Evolutionary conservation across 53 echinoderm and acorn worm species (phyloP).

Genomic region (Patiria pectinifera): DNA sequence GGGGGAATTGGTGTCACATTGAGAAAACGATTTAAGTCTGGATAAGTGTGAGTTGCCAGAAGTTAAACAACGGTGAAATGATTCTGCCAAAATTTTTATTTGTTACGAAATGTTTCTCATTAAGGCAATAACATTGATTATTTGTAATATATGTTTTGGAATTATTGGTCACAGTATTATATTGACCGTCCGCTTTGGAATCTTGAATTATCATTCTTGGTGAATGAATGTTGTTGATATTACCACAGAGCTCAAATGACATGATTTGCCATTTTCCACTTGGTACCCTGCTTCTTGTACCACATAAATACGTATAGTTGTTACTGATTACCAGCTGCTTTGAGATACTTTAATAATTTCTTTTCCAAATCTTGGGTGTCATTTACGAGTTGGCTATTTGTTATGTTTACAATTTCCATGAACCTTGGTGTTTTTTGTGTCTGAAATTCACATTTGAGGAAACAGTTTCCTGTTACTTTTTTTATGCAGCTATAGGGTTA

Average conservation of each 20-base stretch:
- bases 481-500: neutral
- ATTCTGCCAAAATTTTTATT: conserved; percentile 17
- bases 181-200: conserved; percentile 22
- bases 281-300: neutral
- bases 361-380: neutral
- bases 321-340: neutral
- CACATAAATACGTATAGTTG: neutral
- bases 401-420: neutral
- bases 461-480: neutral
- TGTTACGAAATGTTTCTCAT: neutral
- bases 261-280: neutral
- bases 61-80: neutral
- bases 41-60: neutral
- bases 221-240: neutral
- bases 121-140: conserved; percentile 31
- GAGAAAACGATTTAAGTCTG: neutral
- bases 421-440: neutral
- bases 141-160: conserved; percentile 27
- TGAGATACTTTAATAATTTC: neutral
- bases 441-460: neutral
- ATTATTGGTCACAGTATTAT: conserved; percentile 46
- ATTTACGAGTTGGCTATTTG: neutral
- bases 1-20: too few relatives aligned
- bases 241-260: neutral
- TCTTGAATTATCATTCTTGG: neutral